Evolutionary conservation across 2,888 invertebrate species (phyloP).

Genomic region (Onthophagus sagittarius): DNA sequence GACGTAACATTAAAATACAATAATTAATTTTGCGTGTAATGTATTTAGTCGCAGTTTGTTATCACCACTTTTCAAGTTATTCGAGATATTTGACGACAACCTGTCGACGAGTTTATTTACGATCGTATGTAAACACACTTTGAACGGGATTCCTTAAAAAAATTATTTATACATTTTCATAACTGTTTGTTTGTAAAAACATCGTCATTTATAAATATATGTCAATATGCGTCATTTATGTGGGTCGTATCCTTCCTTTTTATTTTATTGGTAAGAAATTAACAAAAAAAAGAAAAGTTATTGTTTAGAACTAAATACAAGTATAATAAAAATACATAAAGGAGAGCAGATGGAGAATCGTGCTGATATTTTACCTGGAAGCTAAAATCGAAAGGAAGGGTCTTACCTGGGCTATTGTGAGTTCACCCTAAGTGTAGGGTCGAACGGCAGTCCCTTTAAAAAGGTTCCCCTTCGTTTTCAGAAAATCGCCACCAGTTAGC

Average conservation of each 20-base stretch:
- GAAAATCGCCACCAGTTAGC: not conserved
- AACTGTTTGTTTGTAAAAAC: too few relatives aligned
- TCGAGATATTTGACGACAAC: not conserved
- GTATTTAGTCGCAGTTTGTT: not conserved
- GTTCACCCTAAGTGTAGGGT: not conserved
- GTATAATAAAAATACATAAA: not conserved
- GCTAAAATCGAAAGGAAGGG: not conserved
- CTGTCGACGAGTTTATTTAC: not conserved
- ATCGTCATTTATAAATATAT: too few relatives aligned
- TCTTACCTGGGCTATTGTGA: not conserved
- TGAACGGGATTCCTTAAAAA: too few relatives aligned
- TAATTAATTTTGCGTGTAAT: not conserved
- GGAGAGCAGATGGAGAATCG: not conserved
- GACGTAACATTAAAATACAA: not conserved
- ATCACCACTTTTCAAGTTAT: not conserved
- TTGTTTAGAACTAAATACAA: not conserved
- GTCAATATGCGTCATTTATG: too few relatives aligned
- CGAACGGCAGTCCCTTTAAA: not conserved
- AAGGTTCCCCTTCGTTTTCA: not conserved
- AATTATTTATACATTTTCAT: too few relatives aligned
- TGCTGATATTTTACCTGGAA: not conserved
- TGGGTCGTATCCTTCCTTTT: not conserved
- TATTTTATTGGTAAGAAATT: not conserved
- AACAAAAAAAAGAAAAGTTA: not conserved
- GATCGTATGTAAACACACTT: not conserved